Evolutionary conservation across 1,140 invertebrate genomes (phyloP).

Genomic region (Pseudomyrmex sp.): DNA sequence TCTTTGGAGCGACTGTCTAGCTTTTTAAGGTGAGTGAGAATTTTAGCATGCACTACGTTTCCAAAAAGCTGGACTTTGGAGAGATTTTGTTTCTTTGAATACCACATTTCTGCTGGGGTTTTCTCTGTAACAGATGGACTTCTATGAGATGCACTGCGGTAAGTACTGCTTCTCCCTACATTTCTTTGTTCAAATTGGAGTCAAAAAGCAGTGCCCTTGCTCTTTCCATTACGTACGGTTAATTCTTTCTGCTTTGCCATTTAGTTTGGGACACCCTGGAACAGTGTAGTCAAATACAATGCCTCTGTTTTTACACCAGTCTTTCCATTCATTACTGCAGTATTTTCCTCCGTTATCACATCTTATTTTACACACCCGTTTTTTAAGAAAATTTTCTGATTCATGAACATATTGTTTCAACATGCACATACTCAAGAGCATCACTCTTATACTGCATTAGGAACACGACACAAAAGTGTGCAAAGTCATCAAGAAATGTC

Average conservation of each 20-base stretch:
- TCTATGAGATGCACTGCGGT: neutral
- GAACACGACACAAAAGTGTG: neutral
- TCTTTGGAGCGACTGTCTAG: too few species aligned
- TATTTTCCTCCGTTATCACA: conserved; percentile 44
- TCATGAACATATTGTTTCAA: neutral
- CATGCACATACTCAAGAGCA: neutral
- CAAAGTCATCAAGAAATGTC: conserved; percentile 22
- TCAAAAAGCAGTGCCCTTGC: conserved; percentile 18
- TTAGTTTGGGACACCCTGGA: neutral
- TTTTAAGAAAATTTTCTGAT: neutral
- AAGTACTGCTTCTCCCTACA: conserved; percentile 23
- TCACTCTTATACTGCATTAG: neutral
- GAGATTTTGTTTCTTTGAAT: conserved; percentile 66
- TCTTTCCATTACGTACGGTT: conserved; percentile 10
- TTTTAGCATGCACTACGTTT: conserved; percentile 66
- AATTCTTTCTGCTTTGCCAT: conserved; percentile 11
- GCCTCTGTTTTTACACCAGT: neutral
- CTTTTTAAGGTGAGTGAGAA: conserved; percentile 57
- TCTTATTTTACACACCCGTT: conserved; percentile 1
- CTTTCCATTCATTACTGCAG: neutral
- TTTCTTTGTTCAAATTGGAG: neutral
- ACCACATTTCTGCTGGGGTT: conserved; percentile 68
- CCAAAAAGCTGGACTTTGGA: conserved; percentile 72
- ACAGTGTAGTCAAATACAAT: neutral
- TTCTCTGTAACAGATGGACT: neutral